A percentile compares a stretch with the other conserved stretches of the same genome.
These are phyloP conservation scores for Hydrochoerus hydrochaeris DNA, from an alignment of 2,113 vertebrate genomes.

Conservation along the genomic window DNA sequence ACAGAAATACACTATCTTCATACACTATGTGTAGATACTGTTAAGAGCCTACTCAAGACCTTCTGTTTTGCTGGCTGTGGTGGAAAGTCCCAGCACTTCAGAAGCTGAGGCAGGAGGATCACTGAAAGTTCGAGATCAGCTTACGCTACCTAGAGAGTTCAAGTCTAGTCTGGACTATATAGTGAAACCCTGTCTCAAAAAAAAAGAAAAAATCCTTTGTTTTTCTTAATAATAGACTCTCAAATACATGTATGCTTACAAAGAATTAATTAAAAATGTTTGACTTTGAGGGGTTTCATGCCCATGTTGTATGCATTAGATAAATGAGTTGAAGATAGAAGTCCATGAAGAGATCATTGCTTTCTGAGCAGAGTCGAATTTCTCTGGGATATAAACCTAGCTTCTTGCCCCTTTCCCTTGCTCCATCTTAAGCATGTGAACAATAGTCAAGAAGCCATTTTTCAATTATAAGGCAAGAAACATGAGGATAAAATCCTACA, in stretches of 20 bases:
- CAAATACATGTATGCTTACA: not conserved
- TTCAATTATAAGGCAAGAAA: not conserved
- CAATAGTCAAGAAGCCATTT: not conserved
- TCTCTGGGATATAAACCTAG: not conserved
- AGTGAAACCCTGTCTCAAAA: not conserved
- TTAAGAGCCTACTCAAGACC: not conserved
- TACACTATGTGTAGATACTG: not conserved
- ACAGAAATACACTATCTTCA: not conserved
- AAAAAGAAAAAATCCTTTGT: not conserved
- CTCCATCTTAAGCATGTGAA: not conserved
- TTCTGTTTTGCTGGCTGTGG: not conserved
- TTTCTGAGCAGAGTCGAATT: not conserved
- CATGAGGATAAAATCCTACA: not conserved
- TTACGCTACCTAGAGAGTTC: not conserved
- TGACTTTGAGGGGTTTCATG: not conserved
- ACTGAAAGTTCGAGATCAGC: not conserved
- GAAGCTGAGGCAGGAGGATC: not conserved
- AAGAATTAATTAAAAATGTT: not conserved
- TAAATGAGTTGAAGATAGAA: not conserved
- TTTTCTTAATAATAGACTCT: not conserved
- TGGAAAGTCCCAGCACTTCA: not conserved
- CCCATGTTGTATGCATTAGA: not conserved
- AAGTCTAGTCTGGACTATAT: not conserved
- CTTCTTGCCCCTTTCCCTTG: not conserved
- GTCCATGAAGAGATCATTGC: not conserved